Evolutionary conservation across 1,140 invertebrate genomes (phyloP).

Genomic region (Heliothis virescens): DNA sequence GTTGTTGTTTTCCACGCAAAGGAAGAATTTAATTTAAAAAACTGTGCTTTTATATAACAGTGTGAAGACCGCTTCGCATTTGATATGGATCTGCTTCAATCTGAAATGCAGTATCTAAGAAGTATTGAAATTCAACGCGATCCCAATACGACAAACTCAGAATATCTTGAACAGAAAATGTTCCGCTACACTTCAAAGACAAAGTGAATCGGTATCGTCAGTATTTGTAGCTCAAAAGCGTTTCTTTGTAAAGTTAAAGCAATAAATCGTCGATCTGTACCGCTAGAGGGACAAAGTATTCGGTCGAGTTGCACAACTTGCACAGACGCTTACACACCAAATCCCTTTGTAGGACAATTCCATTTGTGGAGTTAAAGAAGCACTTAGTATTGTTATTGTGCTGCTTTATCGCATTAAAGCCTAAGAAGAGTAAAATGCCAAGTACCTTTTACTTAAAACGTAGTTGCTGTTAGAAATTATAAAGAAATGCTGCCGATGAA

Average conservation of each 20-base stretch:
- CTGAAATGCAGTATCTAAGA: background rate
- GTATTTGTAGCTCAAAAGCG: background rate
- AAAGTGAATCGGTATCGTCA: too few species aligned
- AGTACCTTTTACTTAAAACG: too few species aligned
- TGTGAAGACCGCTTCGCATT: background rate
- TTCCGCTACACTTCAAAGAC: background rate
- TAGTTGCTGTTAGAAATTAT: too few species aligned
- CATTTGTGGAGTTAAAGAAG: slow-evolving; percentile 7
- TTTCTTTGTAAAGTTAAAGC: background rate
- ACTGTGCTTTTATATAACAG: background rate
- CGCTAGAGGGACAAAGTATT: background rate
- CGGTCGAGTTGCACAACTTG: slow-evolving; percentile 14
- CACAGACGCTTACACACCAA: background rate
- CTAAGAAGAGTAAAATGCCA: background rate
- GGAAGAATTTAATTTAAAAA: slow-evolving; percentile 28
- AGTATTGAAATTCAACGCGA: slow-evolving; percentile 4
- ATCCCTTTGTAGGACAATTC: slow-evolving; percentile 28
- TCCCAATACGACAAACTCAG: background rate
- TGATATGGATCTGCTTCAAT: background rate
- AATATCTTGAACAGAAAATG: background rate
- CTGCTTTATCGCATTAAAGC: background rate
- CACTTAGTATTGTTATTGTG: slow-evolving; percentile 13
- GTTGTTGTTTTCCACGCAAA: background rate
- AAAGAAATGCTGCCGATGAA: too few species aligned
- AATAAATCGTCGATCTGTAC: slow-evolving; percentile 17